Conservation (phyloP, 1,140 invertebrate species). For the Panagrolaimus sp. region DNA sequence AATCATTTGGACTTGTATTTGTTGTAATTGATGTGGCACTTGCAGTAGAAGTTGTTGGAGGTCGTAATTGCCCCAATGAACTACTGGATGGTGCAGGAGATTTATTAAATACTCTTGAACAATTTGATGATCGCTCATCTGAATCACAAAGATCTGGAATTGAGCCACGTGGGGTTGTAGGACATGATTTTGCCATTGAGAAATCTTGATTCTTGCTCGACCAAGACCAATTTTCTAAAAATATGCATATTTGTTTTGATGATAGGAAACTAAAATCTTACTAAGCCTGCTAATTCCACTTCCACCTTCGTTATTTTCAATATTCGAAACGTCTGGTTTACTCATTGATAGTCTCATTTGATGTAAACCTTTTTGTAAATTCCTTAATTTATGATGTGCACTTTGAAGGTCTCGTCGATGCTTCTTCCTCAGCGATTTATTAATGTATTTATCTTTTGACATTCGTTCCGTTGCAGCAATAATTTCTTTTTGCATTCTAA, state of each 20-base stretch:
- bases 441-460: constrained; percentile 68
- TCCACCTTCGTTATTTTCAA: constrained; percentile 19
- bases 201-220: constrained; percentile 16
- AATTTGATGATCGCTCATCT: constrained; percentile 18
- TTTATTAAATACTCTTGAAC: constrained; percentile 20
- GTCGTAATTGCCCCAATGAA: constrained; percentile 9
- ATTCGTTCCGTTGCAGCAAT: constrained; percentile 71
- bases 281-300: constrained; percentile 35
- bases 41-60: background rate
- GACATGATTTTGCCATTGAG: constrained; percentile 50
- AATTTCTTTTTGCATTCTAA: constrained; percentile 73
- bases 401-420: constrained; percentile 70
- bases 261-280: constrained; percentile 35
- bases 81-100: constrained; percentile 10
- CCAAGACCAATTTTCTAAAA: constrained; percentile 50
- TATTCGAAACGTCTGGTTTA: constrained; percentile 49
- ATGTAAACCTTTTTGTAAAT: constrained; percentile 48
- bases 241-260: background rate
- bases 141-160: constrained; percentile 47
- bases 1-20: background rate
- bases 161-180: constrained; percentile 56
- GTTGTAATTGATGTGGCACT: constrained; percentile 3
- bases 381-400: constrained; percentile 64
- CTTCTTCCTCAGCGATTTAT: constrained; percentile 70
- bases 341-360: constrained; percentile 49